These are phyloP conservation scores for Alethe diademata DNA, from an alignment of 2,113 vertebrate genomes.

Conservation along the genomic window DNA sequence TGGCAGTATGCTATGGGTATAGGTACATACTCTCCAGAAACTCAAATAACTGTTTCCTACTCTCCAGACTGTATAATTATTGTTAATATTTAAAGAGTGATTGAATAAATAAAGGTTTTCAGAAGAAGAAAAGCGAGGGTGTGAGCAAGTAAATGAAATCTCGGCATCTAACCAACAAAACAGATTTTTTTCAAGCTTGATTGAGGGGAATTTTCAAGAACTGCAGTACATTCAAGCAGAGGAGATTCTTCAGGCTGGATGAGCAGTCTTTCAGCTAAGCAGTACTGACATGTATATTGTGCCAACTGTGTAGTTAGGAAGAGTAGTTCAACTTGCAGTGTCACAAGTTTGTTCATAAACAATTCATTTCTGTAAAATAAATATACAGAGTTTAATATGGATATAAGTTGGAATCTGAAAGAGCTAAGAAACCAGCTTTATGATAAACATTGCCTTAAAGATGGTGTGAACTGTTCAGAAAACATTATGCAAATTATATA, in stretches of 20 bases:
- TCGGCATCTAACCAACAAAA: neutral
- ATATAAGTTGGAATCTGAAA: neutral
- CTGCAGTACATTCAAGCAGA: neutral
- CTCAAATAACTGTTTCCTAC: neutral
- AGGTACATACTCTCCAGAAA: neutral
- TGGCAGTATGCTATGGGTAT: neutral
- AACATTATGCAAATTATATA: neutral
- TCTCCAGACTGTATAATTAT: neutral
- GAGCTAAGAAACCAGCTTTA: neutral
- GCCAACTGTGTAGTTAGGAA: neutral
- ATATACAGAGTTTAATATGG: neutral
- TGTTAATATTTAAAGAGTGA: constrained; percentile 11
- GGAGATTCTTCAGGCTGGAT: neutral
- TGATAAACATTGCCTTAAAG: neutral
- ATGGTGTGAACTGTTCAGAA: neutral
- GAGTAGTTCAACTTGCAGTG: neutral
- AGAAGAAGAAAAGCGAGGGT: neutral
- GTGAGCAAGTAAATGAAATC: neutral
- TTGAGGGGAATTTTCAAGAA: neutral
- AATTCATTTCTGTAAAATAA: neutral
- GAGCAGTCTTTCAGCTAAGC: neutral
- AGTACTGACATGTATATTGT: neutral
- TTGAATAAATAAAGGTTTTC: neutral
- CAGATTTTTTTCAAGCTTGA: neutral
- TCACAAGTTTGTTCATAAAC: neutral